Base-by-base conservation (phyloP, 2,888 invertebrate genomes). In the Eurois occulta region DNA sequence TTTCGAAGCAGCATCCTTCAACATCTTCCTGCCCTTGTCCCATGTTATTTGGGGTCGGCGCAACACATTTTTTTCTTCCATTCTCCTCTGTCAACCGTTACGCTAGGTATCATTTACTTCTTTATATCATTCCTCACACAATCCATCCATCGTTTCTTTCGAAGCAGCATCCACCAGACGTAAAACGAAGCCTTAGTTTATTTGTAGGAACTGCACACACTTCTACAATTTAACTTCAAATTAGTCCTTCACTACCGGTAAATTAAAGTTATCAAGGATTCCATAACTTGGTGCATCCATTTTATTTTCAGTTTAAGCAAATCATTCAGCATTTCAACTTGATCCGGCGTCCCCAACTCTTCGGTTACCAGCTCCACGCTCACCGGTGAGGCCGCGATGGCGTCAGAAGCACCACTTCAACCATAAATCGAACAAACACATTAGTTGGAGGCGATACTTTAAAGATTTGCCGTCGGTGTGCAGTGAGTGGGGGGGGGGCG, bases 401-500 rank as follows among this genome's bases (percentile, higher is more conserved):
- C 58, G 38, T 66, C 78, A 66, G 46, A 72, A 82, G 72, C 81
- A 84, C 80, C 80, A 77, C 72, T 79, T 76, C 81, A 78, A 81
- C 83, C 81, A 90, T 90, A 91, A 90, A 88, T 91, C 90, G 86
- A 84, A 87, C 90, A 87, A 89, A 90, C 91, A 89, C 88, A 89
- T 90, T 87, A 89, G 86, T 75, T 88, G 87, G 87, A 85, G 81
- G 90, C 90, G 90, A 92, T 92, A 92, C 90, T 92, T 92, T 92
- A 92, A 93, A 92, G 92, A 93, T 91, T 90, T 91, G 90, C 83
- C 77, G 75, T 80, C 77, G 78, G 80, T 82, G 88, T 87, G 89
- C 83, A 85, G 85, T 84, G 84, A 84, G 85, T 82, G 83, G 87
- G 48, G 84, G 82, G 86, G 85, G 85, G 83, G 84, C 72, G 83